A percentile compares a stretch with the other conserved stretches of the same genome.
Evolutionary conservation across 2,113 vertebrate species (phyloP).

Genomic region (Cathartes aura): DNA sequence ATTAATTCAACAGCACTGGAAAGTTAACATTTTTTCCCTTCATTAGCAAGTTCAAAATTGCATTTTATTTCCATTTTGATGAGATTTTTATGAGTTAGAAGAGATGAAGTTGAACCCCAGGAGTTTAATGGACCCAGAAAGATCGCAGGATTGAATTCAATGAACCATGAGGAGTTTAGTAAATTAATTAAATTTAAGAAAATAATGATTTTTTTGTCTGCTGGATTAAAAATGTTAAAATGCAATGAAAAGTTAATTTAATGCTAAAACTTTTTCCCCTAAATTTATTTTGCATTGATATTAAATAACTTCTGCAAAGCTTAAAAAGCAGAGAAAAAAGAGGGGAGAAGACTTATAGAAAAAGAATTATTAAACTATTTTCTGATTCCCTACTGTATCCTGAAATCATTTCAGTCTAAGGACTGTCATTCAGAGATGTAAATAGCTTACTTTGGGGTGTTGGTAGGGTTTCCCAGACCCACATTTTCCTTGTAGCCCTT

Average conservation of each 20-base stretch:
- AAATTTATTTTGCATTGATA: constrained; percentile 46
- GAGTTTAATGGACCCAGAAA: constrained; percentile 78
- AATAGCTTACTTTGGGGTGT: background rate
- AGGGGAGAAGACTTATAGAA: background rate
- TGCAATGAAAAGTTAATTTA: constrained; percentile 66
- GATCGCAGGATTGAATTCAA: constrained; percentile 78
- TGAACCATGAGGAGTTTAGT: constrained; percentile 75
- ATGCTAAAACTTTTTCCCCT: constrained; percentile 16
- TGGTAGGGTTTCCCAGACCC: background rate
- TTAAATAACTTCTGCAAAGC: constrained; percentile 45
- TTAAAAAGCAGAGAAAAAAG: background rate
- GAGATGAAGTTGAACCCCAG: constrained; percentile 74
- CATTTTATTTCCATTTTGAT: constrained; percentile 84
- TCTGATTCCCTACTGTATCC: background rate
- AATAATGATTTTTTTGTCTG: constrained; percentile 72
- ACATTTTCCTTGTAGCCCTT: background rate
- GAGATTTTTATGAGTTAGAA: constrained; percentile 81
- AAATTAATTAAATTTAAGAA: constrained; percentile 83
- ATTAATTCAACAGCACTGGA: constrained; percentile 72
- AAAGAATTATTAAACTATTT: background rate
- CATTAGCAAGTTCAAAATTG: constrained; percentile 78
- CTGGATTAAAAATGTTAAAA: constrained; percentile 75
- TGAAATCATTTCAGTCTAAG: background rate
- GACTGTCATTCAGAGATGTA: background rate
- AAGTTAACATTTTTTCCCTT: constrained; percentile 69